Conservation (phyloP, 2,113 vertebrate genomes). For the Gymnarchus niloticus region DNA sequence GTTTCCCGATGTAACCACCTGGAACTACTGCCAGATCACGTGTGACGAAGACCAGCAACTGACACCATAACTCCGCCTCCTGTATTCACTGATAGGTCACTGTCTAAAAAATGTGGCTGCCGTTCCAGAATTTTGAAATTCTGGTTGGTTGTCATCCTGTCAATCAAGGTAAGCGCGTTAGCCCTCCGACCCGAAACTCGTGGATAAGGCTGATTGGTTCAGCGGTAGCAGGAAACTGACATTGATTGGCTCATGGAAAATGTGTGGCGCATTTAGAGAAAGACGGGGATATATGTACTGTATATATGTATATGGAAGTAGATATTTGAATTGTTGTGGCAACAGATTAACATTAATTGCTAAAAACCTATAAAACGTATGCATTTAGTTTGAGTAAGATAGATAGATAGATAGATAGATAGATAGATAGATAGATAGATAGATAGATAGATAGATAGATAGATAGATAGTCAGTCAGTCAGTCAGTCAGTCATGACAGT, state of each 20-base stretch:
- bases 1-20: conserved; percentile 41
- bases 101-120: background rate
- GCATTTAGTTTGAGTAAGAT: background rate
- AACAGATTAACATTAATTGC: background rate
- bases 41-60: conserved; percentile 36
- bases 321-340: background rate
- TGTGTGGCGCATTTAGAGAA: conserved; percentile 15
- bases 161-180: conserved; percentile 21
- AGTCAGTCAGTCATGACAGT: background rate
- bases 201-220: conserved; percentile 65
- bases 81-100: conserved; percentile 45
- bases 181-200: conserved; percentile 58
- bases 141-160: conserved; percentile 29
- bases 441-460: background rate
- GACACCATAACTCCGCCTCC: conserved; percentile 30
- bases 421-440: background rate
- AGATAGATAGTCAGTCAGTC: background rate
- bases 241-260: conserved; percentile 45
- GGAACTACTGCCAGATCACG: conserved; percentile 48
- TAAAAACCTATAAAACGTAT: background rate
- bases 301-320: background rate
- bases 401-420: background rate
- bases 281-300: background rate
- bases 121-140: background rate
- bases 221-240: conserved; percentile 34